Conservation (phyloP, 1,140 invertebrate species). For the Ylistrum balloti region DNA sequence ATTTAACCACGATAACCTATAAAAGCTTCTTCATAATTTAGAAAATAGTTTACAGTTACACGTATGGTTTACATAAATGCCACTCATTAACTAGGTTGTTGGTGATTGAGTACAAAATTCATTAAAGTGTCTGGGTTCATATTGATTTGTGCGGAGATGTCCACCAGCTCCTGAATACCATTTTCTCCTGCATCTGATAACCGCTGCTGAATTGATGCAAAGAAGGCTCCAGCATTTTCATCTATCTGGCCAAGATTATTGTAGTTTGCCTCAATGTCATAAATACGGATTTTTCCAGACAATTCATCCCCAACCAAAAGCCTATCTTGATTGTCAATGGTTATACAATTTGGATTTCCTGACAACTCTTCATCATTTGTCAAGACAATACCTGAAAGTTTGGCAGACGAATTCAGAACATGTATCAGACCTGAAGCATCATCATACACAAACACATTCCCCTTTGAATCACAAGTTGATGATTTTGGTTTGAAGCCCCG, state of each 20-base stretch:
- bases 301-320: not conserved
- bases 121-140: not conserved
- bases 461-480: not conserved
- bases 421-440: conserved; percentile 12
- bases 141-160: not conserved
- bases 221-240: not conserved
- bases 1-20: too few relatives aligned
- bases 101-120: not conserved
- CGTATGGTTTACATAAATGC: too few relatives aligned
- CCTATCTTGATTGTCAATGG: not conserved
- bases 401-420: not conserved
- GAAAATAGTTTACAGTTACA: too few relatives aligned
- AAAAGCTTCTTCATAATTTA: too few relatives aligned
- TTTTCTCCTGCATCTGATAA: not conserved
- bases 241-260: not conserved
- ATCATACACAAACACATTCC: not conserved
- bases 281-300: not conserved
- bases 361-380: conserved; percentile 1
- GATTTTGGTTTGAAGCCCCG: not conserved
- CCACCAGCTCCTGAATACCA: not conserved
- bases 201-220: conserved; percentile 11
- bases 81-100: not conserved
- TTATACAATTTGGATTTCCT: conserved; percentile 4
- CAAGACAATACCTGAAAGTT: not conserved
- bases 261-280: not conserved